Evolutionary conservation across 2,888 invertebrate species (phyloP).

Genomic region (Melipona bicolor): DNA sequence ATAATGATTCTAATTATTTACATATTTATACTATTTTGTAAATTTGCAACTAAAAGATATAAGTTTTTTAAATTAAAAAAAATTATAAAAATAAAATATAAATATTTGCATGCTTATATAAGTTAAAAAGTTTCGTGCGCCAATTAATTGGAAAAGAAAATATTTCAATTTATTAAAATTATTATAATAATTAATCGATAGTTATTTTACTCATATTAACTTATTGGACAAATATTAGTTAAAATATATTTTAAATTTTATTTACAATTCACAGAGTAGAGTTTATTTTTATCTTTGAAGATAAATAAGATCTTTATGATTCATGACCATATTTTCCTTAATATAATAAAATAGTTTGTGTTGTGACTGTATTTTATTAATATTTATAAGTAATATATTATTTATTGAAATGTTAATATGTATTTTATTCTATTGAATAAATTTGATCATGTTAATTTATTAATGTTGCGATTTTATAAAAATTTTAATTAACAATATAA

Average conservation of each 20-base stretch:
- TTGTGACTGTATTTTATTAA: constrained; percentile 21
- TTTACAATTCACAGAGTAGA: background rate
- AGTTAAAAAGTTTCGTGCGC: constrained; percentile 6
- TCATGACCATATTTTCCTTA: background rate
- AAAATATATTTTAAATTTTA: constrained; percentile 2
- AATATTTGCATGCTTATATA: constrained; percentile 33
- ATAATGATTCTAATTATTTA: constrained; percentile 13
- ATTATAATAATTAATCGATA: background rate
- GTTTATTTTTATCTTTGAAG: background rate
- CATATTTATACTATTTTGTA: background rate
- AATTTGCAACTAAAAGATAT: background rate
- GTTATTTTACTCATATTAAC: background rate
- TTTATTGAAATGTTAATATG: background rate
- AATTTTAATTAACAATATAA: constrained; percentile 1
- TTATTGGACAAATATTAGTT: background rate
- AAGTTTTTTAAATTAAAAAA: constrained; percentile 5
- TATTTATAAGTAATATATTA: background rate
- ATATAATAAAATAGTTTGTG: constrained; percentile 6
- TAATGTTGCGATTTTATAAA: background rate
- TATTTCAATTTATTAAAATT: background rate
- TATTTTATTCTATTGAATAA: background rate
- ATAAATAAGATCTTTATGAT: background rate
- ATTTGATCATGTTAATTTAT: background rate
- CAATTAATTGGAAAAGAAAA: background rate
- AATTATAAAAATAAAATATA: background rate